A percentile compares a stretch with the other conserved stretches of the same genome.
Conservation (phyloP, 2,888 invertebrate genomes). For the Polymixis flavicincta region DNA sequence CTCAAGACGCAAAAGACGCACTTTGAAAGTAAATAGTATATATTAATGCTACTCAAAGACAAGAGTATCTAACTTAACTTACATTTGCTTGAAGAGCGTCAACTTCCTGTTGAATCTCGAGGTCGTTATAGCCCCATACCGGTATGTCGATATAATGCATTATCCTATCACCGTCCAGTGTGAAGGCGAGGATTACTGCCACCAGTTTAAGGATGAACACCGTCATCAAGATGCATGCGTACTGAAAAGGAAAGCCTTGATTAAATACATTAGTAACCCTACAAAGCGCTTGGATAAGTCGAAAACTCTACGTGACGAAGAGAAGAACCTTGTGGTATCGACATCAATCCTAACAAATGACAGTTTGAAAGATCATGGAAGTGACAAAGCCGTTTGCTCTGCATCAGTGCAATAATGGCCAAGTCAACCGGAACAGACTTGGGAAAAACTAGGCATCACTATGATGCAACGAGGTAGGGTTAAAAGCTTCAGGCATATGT, state of each 20-base stretch:
- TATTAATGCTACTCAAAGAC: too few species aligned
- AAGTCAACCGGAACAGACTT: not conserved
- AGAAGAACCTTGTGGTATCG: too few species aligned
- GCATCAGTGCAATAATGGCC: not conserved
- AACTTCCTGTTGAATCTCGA: conserved; percentile 81
- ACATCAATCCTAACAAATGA: not conserved
- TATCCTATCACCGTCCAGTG: conserved; percentile 72
- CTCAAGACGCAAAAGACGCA: too few species aligned
- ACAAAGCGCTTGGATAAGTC: not conserved
- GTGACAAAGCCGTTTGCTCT: too few species aligned
- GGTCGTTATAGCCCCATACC: conserved; percentile 75
- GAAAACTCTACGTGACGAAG: too few species aligned
- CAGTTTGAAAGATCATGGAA: not conserved
- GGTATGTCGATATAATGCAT: conserved; percentile 78
- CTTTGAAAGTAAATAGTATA: too few species aligned
- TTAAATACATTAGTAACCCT: not conserved
- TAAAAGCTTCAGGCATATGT: not conserved
- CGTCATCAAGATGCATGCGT: conserved; percentile 79
- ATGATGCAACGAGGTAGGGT: too few species aligned
- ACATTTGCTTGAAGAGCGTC: conserved; percentile 81
- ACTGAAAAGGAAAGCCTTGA: conserved; percentile 76
- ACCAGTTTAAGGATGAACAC: conserved; percentile 81
- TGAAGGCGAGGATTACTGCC: conserved; percentile 82
- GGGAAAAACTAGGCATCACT: not conserved
- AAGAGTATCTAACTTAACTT: conserved; percentile 53